Conservation (phyloP, 2,888 invertebrate genomes). For the Drosophila colorata region DNA sequence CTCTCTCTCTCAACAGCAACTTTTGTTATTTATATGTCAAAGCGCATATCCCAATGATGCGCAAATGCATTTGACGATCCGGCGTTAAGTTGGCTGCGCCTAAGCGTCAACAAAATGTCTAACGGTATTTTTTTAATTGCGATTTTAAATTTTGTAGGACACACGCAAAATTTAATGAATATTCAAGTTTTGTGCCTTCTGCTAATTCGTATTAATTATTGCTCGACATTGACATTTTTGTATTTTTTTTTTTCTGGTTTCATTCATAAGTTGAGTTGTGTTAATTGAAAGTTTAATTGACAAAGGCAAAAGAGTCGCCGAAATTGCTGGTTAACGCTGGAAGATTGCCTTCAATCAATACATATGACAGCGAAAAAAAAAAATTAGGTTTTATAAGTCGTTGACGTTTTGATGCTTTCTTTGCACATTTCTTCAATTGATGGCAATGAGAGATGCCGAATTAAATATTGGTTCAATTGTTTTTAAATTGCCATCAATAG, state of each 20-base stretch:
- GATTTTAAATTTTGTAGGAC: not conserved
- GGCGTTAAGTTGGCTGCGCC: slow-evolving; percentile 6
- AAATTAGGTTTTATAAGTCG: slow-evolving; percentile 22
- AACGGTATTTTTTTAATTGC: slow-evolving; percentile 10
- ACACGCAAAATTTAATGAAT: not conserved
- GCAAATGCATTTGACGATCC: slow-evolving; percentile 25
- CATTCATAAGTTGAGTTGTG: slow-evolving; percentile 50
- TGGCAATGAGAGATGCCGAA: slow-evolving; percentile 51
- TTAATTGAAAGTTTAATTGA: slow-evolving; percentile 66
- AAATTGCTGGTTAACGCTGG: slow-evolving; percentile 26
- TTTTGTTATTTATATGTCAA: slow-evolving; percentile 32
- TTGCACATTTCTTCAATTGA: slow-evolving; percentile 65
- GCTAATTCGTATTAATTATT: slow-evolving; percentile 49
- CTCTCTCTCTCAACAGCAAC: slow-evolving; percentile 6
- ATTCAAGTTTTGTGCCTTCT: not conserved
- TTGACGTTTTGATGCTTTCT: slow-evolving; percentile 30
- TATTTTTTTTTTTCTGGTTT: slow-evolving; percentile 29
- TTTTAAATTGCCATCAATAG: slow-evolving; percentile 79
- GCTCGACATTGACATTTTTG: slow-evolving; percentile 31
- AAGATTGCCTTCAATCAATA: slow-evolving; percentile 44
- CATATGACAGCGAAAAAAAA: slow-evolving; percentile 1
- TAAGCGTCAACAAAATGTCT: not conserved
- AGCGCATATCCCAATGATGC: slow-evolving; percentile 23
- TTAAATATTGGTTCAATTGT: slow-evolving; percentile 74
- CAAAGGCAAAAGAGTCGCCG: slow-evolving; percentile 51